Evolutionary conservation across 2,797 vertebrate species (phyloP).

Genomic region (Austrolebias charrua): DNA sequence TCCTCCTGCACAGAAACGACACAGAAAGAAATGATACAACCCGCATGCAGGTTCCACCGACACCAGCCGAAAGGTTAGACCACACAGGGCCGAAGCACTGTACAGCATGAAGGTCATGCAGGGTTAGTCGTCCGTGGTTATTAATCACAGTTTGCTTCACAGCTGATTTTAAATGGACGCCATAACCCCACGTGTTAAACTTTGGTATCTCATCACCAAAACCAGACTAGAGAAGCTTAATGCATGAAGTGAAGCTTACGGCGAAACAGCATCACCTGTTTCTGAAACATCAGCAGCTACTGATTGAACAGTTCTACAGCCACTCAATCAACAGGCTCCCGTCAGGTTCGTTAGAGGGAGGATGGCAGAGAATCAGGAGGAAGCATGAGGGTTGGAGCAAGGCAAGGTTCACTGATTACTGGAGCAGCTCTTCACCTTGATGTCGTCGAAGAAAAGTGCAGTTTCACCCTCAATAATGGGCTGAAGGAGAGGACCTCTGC

Average conservation of each 20-base stretch:
- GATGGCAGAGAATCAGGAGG: conserved; percentile 17
- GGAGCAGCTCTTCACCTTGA: conserved; percentile 91
- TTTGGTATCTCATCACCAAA: not conserved
- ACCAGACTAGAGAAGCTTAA: not conserved
- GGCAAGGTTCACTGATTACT: conserved; percentile 64
- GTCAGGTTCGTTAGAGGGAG: conserved; percentile 55
- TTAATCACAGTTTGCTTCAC: conserved; percentile 32
- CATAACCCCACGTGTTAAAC: not conserved
- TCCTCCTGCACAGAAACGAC: conserved; percentile 78
- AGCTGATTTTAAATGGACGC: not conserved
- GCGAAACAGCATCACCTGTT: not conserved
- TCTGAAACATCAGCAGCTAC: conserved; percentile 52
- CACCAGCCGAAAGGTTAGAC: not conserved
- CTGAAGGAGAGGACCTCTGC: conserved; percentile 97
- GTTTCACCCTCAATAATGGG: conserved; percentile 99
- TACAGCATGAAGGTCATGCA: conserved; percentile 38
- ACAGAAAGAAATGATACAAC: not conserved
- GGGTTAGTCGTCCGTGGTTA: conserved; percentile 56
- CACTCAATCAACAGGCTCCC: conserved; percentile 72
- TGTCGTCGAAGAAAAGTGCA: conserved; percentile 98
- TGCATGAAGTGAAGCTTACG: too few relatives aligned
- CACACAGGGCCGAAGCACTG: conserved; percentile 22
- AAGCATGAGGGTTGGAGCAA: conserved; percentile 7
- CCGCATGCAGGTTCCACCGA: conserved; percentile 1
- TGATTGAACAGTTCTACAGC: conserved; percentile 61